Base-by-base conservation (phyloP, 2,797 vertebrate genomes). In the Notolepis coatsorum region DNA sequence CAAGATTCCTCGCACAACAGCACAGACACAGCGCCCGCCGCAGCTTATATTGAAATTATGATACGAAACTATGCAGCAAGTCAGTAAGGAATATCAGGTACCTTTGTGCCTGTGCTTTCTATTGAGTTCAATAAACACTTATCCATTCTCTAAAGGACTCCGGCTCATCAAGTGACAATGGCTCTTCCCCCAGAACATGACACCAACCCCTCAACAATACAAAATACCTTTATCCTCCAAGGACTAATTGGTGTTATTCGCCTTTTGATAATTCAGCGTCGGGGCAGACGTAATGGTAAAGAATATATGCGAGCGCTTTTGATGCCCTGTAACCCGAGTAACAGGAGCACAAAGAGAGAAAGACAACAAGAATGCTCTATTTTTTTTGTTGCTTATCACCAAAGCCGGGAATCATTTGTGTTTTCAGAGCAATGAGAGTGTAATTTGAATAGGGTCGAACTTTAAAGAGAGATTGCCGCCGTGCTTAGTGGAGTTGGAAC, bases 41-140 rank as follows among this genome's bases (percentile, higher is more conserved):
- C 80, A 88, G 81, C 79, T 91, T 81, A 85, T 68, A 65, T 73
- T 80, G 84, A 90, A 92, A 90, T 89, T 85, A 90, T 90, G 84
- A 84, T 81, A 88, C 86, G 78, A 88, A 91, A 92, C 87, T 89
- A 88, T 89, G 82, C 65, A 78, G 86, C 79, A 82, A 84, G 84
- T 86, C 84, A 85, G 88, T 88, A 90, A 92, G 54, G 84, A 91
- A 91, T 90, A 93, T 91, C 88, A 85, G 72, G 65, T 73, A 75
- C 84, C 88, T 88, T 93, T 93, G 91, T 92, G 82, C 86, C 57
- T n/a, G 38, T 0, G 72, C 84, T 90, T 90, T 88, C 89, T 84
- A 81, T 84, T 72, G 81, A 88, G 81, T 88, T 90, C 88, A 91
- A 92, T 90, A 90, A 92, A 92, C 90, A 90, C 91, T 93, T 93